phyloP scores from a whole-genome alignment of 2,888 invertebrate species.

The Andrena hattorfiana region DNA sequence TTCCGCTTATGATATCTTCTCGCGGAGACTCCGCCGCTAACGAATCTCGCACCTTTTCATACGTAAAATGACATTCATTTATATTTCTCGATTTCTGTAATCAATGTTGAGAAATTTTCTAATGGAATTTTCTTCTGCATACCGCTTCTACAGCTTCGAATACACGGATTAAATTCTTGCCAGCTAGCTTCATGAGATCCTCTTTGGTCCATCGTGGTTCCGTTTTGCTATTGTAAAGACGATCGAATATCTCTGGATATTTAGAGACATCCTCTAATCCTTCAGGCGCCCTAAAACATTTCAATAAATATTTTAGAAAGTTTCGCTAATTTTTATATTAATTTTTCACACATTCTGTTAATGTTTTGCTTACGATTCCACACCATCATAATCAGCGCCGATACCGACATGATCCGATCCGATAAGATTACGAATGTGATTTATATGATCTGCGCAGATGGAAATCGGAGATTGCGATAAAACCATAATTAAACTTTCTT shows the following conservation, averaged over 20 bases:
- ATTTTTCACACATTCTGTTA: not conserved
- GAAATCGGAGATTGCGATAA: not conserved
- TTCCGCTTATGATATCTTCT: conserved; percentile 72
- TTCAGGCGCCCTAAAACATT: conserved; percentile 81
- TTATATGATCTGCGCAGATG: conserved; percentile 85
- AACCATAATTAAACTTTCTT: not conserved
- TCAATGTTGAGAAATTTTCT: not conserved
- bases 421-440: conserved; percentile 85
- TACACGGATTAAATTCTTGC: conserved; percentile 85
- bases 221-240: conserved; percentile 78
- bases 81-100: not conserved
- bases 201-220: conserved; percentile 83
- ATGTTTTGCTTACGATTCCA: conserved; percentile 77
- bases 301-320: not conserved
- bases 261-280: conserved; percentile 86
- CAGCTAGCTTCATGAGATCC: conserved; percentile 86
- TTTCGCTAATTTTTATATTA: too few relatives aligned
- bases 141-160: conserved; percentile 83
- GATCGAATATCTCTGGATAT: conserved; percentile 85
- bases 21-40: conserved; percentile 66
- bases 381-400: conserved; percentile 86
- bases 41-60: conserved; percentile 73
- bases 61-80: not conserved
- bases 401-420: conserved; percentile 86
- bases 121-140: conserved; percentile 27